phyloP scores from a whole-genome alignment of 2,888 invertebrate genomes.

The Dicranocentrus wangi region DNA sequence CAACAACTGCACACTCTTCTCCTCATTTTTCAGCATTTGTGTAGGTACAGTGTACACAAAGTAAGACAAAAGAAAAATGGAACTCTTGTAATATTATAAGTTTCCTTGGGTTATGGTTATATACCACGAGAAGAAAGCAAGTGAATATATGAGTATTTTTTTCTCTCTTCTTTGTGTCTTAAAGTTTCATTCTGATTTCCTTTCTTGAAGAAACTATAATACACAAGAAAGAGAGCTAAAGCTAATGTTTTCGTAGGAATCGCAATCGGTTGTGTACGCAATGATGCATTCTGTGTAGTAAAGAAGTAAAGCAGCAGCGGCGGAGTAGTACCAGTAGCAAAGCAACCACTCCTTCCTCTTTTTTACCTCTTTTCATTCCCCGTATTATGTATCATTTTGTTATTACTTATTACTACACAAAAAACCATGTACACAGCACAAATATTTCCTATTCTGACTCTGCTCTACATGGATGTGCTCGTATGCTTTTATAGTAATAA shows the following conservation, averaged over 20 bases:
- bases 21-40: slow-evolving; percentile 42
- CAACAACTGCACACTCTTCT: slow-evolving; percentile 32
- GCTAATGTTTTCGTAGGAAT: slow-evolving; percentile 43
- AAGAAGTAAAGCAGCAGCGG: slow-evolving; percentile 28
- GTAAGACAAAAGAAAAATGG: slow-evolving; percentile 22
- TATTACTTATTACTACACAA: slow-evolving; percentile 16
- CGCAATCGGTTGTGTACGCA: no score
- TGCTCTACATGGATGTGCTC: neutral
- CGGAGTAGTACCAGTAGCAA: slow-evolving; percentile 37
- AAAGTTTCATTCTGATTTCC: slow-evolving; percentile 46
- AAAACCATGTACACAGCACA: neutral
- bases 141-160: slow-evolving; percentile 43
- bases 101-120: neutral
- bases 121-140: slow-evolving; percentile 30
- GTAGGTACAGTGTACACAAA: slow-evolving; percentile 7
- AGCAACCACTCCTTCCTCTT: slow-evolving; percentile 58
- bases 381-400: slow-evolving; percentile 58
- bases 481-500: slow-evolving; percentile 14
- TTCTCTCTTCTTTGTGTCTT: slow-evolving; percentile 14
- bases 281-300: slow-evolving; percentile 50
- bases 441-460: neutral
- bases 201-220: neutral
- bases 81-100: slow-evolving; percentile 5
- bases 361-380: slow-evolving; percentile 26
- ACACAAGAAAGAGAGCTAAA: slow-evolving; percentile 24